phyloP scores from a whole-genome alignment of 2,888 invertebrate species.

The Gari tellinella region DNA sequence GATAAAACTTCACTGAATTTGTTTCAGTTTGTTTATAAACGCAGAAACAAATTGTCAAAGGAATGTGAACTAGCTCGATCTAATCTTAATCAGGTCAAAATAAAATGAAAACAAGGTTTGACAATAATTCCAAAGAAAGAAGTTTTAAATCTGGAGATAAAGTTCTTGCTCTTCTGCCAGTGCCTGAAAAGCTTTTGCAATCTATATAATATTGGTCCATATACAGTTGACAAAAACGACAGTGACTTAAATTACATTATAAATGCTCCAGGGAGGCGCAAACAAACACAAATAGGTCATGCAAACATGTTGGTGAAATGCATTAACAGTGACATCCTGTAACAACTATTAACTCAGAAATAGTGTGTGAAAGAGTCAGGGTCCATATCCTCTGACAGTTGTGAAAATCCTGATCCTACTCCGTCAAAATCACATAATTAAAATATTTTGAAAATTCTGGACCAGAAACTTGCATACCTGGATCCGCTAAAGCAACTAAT shows the following conservation, averaged over 20 bases:
- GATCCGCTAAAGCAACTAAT: slow-evolving; percentile 36
- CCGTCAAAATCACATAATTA: neutral
- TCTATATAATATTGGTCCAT: slow-evolving; percentile 49
- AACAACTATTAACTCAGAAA: neutral
- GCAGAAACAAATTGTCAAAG: slow-evolving; percentile 19
- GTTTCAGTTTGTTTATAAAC: slow-evolving; percentile 41
- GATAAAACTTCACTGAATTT: too few species aligned
- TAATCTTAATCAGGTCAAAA: slow-evolving; percentile 38
- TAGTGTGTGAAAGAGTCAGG: neutral
- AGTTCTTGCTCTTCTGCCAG: slow-evolving; percentile 56
- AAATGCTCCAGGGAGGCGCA: too few species aligned
- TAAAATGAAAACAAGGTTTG: slow-evolving; percentile 60
- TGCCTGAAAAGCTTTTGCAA: slow-evolving; percentile 39
- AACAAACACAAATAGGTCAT: slow-evolving; percentile 19
- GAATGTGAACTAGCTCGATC: slow-evolving; percentile 41
- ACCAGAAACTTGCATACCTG: neutral
- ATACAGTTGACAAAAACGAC: too few species aligned
- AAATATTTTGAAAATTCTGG: too few species aligned
- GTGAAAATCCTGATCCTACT: slow-evolving; percentile 2
- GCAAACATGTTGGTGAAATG: slow-evolving; percentile 5
- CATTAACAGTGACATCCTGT: slow-evolving; percentile 1
- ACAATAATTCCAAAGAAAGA: slow-evolving; percentile 33
- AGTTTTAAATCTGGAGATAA: slow-evolving; percentile 46
- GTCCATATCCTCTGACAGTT: neutral
- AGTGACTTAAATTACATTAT: slow-evolving; percentile 32